Percentiles rank a stretch among this genome's conserved stretches.
Evolutionary conservation across 2,113 vertebrate species (phyloP).

Genomic region (Cheilinus undulatus): DNA sequence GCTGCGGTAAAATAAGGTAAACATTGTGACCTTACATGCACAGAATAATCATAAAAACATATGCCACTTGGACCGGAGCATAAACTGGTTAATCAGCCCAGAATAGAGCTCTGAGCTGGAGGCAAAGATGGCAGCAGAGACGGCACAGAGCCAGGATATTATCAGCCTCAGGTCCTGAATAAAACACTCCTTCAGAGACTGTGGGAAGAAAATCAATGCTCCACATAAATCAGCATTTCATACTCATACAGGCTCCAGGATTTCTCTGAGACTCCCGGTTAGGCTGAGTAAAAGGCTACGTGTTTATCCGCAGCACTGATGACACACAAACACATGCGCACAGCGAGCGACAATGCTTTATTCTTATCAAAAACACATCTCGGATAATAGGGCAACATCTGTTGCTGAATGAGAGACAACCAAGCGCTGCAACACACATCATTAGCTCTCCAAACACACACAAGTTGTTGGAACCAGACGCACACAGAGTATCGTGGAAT

Average conservation of each 20-base stretch:
- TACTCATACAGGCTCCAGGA: constrained; percentile 30
- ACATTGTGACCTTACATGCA: constrained; percentile 6
- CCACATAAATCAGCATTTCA: constrained; percentile 59
- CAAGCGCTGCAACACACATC: constrained; percentile 43
- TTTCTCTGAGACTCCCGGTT: constrained; percentile 25
- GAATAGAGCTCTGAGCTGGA: constrained; percentile 17
- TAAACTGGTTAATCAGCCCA: constrained; percentile 34
- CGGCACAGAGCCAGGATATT: constrained; percentile 23
- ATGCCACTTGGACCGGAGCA: constrained; percentile 3
- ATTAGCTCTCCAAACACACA: constrained; percentile 55
- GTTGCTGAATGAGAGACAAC: constrained; percentile 45
- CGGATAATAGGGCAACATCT: constrained; percentile 54
- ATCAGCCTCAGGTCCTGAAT: constrained; percentile 43
- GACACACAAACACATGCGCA: constrained; percentile 18
- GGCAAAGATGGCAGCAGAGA: constrained; percentile 10
- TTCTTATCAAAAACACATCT: constrained; percentile 62
- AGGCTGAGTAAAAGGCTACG: constrained; percentile 22
- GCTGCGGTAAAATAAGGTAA: constrained; percentile 1
- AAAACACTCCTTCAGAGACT: constrained; percentile 44
- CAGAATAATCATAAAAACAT: constrained; percentile 14
- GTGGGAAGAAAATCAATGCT: constrained; percentile 48
- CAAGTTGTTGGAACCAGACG: not conserved
- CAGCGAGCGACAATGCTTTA: constrained; percentile 7
- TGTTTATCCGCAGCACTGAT: not conserved
- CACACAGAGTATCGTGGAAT: not conserved